A percentile compares a stretch with the other conserved stretches of the same genome.
These are phyloP conservation scores for Suncus etruscus DNA, from an alignment of 2,113 vertebrate genomes.

Conservation along the genomic window DNA sequence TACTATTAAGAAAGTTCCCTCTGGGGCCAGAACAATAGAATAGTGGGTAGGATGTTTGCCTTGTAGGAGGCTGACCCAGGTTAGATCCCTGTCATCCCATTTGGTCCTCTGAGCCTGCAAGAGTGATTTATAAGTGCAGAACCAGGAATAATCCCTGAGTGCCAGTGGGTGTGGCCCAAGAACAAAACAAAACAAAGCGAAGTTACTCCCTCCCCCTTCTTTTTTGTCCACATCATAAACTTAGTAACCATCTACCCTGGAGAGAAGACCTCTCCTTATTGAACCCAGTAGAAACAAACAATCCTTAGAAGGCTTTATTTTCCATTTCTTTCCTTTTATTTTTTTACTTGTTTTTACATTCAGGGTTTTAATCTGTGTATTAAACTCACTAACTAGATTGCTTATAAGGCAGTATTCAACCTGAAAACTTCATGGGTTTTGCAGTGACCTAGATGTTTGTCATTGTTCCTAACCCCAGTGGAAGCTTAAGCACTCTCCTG, in stretches of 20 bases:
- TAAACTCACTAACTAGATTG: not conserved
- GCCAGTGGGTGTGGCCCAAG: too few relatives aligned
- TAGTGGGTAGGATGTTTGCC: too few relatives aligned
- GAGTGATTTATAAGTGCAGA: too few relatives aligned
- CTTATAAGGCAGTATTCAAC: not conserved
- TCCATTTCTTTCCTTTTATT: not conserved
- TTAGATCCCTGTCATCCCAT: too few relatives aligned
- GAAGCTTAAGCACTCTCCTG: not conserved
- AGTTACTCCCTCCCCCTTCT: not conserved
- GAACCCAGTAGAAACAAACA: not conserved
- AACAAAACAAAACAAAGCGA: too few relatives aligned
- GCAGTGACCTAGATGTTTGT: not conserved
- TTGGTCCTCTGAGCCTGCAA: too few relatives aligned
- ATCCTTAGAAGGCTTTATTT: not conserved
- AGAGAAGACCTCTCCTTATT: not conserved
- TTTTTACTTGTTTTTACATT: not conserved
- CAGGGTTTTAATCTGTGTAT: not conserved
- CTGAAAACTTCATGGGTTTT: not conserved
- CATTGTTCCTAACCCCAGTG: not conserved
- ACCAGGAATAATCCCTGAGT: too few relatives aligned
- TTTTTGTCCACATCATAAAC: not conserved
- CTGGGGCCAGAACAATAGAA: too few relatives aligned
- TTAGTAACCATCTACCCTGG: not conserved
- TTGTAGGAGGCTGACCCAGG: too few relatives aligned
- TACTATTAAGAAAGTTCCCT: too few relatives aligned